These are phyloP conservation scores for Anastatus disparis DNA, from an alignment of 1,140 invertebrate genomes.

Conservation along the genomic window DNA sequence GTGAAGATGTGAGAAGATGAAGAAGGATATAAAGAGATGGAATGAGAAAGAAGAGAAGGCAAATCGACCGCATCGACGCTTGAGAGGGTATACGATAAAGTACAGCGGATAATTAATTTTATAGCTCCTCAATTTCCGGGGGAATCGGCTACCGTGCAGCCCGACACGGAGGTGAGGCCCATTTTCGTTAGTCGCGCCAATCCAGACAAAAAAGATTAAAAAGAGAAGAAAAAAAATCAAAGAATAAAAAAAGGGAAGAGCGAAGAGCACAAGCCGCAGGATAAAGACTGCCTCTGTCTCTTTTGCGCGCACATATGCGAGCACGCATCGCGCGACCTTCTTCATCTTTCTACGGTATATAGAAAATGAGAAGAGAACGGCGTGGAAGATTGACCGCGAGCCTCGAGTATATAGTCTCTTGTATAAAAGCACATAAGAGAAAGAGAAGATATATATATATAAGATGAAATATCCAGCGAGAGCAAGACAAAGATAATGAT, in stretches of 20 bases:
- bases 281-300: conserved; percentile 9
- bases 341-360: no score
- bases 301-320: not conserved
- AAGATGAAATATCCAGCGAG: not conserved
- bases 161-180: conserved; percentile 41
- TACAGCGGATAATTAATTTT: conserved; percentile 68
- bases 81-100: conserved; percentile 57
- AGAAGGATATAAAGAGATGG: not conserved
- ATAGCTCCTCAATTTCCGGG: conserved; percentile 67
- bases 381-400: not conserved
- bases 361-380: not conserved
- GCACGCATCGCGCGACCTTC: not conserved
- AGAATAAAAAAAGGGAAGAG: conserved; percentile 46
- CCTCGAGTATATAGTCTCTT: not conserved
- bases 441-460: no score
- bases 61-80: conserved; percentile 50
- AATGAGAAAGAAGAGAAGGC: conserved; percentile 14
- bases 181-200: conserved; percentile 58
- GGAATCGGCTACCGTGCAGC: conserved; percentile 63
- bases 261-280: not conserved
- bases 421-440: not conserved
- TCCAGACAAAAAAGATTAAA: no score
- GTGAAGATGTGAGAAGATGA: not conserved
- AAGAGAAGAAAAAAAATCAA: no score
- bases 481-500: conserved; percentile 20